A percentile compares a stretch with the other conserved stretches of the same genome.
phyloP scores from a whole-genome alignment of 2,113 vertebrate genomes.

The Megalops atlanticus region DNA sequence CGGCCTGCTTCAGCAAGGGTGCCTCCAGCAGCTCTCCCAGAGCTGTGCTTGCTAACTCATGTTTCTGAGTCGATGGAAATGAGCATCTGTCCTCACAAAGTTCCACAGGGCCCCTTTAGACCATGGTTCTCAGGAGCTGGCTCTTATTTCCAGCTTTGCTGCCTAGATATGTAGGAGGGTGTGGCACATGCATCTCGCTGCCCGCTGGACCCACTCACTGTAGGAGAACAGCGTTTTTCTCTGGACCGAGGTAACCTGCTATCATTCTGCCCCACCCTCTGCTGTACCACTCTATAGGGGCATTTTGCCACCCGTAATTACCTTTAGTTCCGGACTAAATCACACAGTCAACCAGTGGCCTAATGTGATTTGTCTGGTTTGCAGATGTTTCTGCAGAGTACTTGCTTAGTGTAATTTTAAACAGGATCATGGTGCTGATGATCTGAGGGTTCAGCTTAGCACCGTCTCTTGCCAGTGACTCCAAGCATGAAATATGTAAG shows the following conservation, averaged over 20 bases:
- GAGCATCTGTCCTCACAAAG: slow-evolving; percentile 29
- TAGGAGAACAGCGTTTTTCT: background rate
- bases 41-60: slow-evolving; percentile 39
- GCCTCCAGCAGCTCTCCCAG: slow-evolving; percentile 28
- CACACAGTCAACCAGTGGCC: too few relatives aligned
- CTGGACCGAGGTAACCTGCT: background rate
- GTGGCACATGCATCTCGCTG: background rate
- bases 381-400: too few relatives aligned
- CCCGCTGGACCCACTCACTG: background rate
- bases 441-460: too few relatives aligned
- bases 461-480: too few relatives aligned
- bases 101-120: slow-evolving; percentile 30
- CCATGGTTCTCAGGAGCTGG: slow-evolving; percentile 6
- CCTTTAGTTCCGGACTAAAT: too few relatives aligned
- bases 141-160: background rate
- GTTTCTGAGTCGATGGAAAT: slow-evolving; percentile 33
- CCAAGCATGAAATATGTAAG: too few relatives aligned
- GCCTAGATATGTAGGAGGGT: background rate
- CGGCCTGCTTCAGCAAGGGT: slow-evolving; percentile 5
- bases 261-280: too few relatives aligned
- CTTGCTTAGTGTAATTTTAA: too few relatives aligned
- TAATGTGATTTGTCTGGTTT: too few relatives aligned
- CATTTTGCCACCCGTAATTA: too few relatives aligned
- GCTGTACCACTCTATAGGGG: too few relatives aligned
- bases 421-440: too few relatives aligned